Evolutionary conservation across 2,888 invertebrate genomes (phyloP).

Genomic region (Notocelia uddmanniana): DNA sequence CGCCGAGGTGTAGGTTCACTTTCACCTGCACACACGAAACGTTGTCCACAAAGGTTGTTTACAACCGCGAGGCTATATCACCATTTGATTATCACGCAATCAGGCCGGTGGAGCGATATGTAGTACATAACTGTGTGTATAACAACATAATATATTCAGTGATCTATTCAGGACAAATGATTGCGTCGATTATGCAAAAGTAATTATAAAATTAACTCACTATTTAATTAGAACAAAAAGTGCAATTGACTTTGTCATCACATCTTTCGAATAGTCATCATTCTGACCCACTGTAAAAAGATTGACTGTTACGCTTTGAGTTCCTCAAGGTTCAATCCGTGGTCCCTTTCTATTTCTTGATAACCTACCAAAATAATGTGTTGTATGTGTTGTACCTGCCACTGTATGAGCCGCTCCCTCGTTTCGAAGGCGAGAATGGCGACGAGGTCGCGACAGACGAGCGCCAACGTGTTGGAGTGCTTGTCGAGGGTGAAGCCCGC

Average conservation of each 20-base stretch:
- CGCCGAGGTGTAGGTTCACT: constrained; percentile 68
- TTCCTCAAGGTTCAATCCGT: background rate
- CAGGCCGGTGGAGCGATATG: too few relatives aligned
- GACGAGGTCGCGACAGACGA: constrained; percentile 94
- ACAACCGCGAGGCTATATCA: too few relatives aligned
- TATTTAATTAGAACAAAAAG: background rate
- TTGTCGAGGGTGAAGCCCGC: constrained; percentile 95
- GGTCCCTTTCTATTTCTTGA: background rate
- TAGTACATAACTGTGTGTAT: too few relatives aligned
- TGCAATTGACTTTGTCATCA: too few relatives aligned
- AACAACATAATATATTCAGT: too few relatives aligned
- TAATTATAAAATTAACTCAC: background rate
- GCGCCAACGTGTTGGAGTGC: constrained; percentile 95
- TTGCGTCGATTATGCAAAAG: background rate
- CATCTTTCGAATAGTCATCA: too few relatives aligned
- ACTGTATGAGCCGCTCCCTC: constrained; percentile 94
- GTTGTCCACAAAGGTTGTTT: too few relatives aligned
- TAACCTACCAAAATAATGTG: too few relatives aligned
- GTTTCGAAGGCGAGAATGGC: constrained; percentile 95
- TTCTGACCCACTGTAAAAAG: too few relatives aligned
- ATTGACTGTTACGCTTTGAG: too few relatives aligned
- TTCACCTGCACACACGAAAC: constrained; percentile 68
- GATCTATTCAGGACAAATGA: background rate
- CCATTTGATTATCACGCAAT: too few relatives aligned
- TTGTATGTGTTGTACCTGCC: constrained; percentile 86